A percentile compares a stretch with the other conserved stretches of the same genome.
Evolutionary conservation across 2,888 invertebrate species (phyloP).

Genomic region (Myopa testacea): DNA sequence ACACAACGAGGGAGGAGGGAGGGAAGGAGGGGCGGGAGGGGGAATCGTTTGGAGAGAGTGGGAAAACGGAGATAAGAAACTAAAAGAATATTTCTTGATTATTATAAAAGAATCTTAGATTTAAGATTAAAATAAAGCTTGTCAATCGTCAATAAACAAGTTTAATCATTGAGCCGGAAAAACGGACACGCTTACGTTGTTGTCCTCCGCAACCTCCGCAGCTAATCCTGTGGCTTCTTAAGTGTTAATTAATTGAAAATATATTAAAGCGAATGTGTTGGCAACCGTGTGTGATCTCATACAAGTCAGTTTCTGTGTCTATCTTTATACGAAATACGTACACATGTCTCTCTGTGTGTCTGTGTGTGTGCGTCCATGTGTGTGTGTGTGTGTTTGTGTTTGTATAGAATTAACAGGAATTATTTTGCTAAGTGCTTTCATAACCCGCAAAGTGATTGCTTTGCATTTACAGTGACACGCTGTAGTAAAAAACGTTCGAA

Average conservation of each 20-base stretch:
- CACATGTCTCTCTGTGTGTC: too few relatives aligned
- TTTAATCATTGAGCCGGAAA: conserved; percentile 19
- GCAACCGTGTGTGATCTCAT: not conserved
- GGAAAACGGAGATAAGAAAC: not conserved
- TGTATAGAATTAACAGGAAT: not conserved
- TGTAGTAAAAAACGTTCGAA: too few relatives aligned
- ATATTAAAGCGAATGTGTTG: not conserved
- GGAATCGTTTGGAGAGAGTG: not conserved
- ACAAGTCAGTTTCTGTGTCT: not conserved
- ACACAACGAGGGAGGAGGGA: not conserved
- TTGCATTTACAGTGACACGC: not conserved
- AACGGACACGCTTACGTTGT: not conserved
- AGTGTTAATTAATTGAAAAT: conserved; percentile 26
- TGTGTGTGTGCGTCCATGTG: not conserved
- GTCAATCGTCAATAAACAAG: conserved; percentile 12
- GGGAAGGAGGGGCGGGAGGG: too few relatives aligned
- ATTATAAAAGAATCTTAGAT: conserved; percentile 19
- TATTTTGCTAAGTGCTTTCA: conserved; percentile 10
- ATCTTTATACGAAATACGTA: not conserved
- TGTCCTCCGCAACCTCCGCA: not conserved
- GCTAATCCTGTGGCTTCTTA: not conserved
- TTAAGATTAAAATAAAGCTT: not conserved
- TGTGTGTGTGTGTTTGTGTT: not conserved
- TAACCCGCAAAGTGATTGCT: conserved; percentile 5
- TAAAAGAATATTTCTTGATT: not conserved